These are phyloP conservation scores for Catharus ustulatus DNA, from an alignment of 2,797 vertebrate genomes.

Conservation along the genomic window DNA sequence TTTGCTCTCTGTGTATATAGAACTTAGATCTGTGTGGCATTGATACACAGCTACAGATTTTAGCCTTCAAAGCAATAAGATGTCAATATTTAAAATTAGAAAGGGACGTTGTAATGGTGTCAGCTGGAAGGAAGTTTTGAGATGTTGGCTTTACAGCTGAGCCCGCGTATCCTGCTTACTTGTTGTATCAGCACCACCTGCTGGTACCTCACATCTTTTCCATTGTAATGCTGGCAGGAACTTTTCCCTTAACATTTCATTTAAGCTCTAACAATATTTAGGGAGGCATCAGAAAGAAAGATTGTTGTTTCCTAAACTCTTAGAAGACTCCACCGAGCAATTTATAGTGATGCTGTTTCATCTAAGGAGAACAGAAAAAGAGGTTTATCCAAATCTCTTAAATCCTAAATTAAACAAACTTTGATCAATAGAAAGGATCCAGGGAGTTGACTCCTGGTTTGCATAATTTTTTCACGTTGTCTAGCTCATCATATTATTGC, in stretches of 20 bases:
- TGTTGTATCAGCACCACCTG: slow-evolving; percentile 54
- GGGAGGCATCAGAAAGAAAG: background rate
- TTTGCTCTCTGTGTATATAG: background rate
- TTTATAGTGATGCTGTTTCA: background rate
- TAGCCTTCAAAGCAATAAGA: background rate
- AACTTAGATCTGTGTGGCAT: background rate
- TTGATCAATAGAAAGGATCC: background rate
- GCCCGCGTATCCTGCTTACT: background rate
- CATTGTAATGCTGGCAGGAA: background rate
- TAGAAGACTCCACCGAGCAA: background rate
- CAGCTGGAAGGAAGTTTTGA: background rate
- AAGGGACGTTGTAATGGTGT: background rate
- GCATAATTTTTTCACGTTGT: background rate
- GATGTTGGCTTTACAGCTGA: background rate
- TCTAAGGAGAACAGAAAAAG: background rate
- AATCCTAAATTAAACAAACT: background rate
- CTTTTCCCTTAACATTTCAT: background rate
- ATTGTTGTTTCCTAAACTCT: background rate
- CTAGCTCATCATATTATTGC: background rate
- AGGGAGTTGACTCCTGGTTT: background rate
- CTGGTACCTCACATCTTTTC: background rate
- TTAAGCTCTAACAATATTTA: background rate
- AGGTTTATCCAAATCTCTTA: background rate
- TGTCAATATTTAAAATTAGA: background rate
- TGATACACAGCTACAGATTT: background rate